Percentiles rank a stretch among this genome's conserved stretches.
Evolutionary conservation across 2,797 vertebrate species (phyloP).

Genomic region (Typhlichthys eigenmanni): DNA sequence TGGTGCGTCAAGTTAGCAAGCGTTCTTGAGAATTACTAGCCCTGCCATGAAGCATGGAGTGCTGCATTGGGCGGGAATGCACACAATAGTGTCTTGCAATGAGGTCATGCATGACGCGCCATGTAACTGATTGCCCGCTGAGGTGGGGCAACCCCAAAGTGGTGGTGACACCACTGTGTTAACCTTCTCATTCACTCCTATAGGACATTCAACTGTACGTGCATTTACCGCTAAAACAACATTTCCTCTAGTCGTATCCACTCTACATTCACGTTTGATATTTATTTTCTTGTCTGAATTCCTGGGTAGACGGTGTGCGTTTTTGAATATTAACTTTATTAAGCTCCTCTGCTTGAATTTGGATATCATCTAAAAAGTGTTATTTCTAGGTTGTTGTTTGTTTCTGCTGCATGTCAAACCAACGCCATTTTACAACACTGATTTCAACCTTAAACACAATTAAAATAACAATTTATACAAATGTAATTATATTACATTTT

Average conservation of each 20-base stretch:
- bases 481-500: too few relatives aligned
- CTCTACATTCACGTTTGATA: background rate
- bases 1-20: too few relatives aligned
- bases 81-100: background rate
- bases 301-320: background rate
- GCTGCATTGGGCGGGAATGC: background rate
- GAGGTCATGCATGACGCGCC: background rate
- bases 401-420: too few relatives aligned
- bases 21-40: too few relatives aligned
- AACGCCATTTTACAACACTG: too few relatives aligned
- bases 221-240: background rate
- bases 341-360: constrained; percentile 7
- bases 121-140: background rate
- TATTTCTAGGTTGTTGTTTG: background rate
- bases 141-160: too few relatives aligned
- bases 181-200: background rate
- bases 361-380: constrained; percentile 9
- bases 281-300: background rate
- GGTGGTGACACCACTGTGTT: background rate
- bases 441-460: too few relatives aligned
- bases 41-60: background rate
- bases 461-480: too few relatives aligned
- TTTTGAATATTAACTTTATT: background rate
- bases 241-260: background rate
- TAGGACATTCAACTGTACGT: background rate